Percentiles rank a stretch among this genome's conserved stretches.
phyloP scores from a whole-genome alignment of 2,888 invertebrate species.

The Melolontha melolontha region DNA sequence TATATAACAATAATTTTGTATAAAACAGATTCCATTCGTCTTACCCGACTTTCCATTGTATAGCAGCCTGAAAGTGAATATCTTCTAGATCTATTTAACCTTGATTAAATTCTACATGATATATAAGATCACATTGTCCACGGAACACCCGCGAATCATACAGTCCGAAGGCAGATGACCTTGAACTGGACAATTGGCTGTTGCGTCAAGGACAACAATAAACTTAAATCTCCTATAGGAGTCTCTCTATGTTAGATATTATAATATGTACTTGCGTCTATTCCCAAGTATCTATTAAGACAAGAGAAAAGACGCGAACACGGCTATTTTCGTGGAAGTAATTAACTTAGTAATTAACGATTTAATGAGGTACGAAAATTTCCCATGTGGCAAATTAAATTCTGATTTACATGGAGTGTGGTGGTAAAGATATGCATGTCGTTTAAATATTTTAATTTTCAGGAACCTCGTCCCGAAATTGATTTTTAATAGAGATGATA shows the following conservation, averaged over 20 bases:
- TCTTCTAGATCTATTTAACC: constrained; percentile 29
- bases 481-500: too few relatives aligned
- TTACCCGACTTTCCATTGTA: constrained; percentile 20
- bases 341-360: constrained; percentile 26
- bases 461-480: background rate
- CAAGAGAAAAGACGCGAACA: background rate
- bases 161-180: constrained; percentile 58
- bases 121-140: constrained; percentile 41
- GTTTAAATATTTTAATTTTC: too few relatives aligned
- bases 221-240: constrained; percentile 1
- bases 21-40: constrained; percentile 4
- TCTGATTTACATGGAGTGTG: background rate
- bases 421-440: too few relatives aligned
- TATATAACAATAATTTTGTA: too few relatives aligned
- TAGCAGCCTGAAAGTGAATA: constrained; percentile 25
- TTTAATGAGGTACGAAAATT: constrained; percentile 27
- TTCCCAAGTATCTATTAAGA: too few relatives aligned
- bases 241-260: constrained; percentile 9
- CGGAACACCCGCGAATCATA: constrained; percentile 57
- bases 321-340: constrained; percentile 20
- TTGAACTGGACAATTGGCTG: constrained; percentile 58
- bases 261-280: background rate
- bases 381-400: constrained; percentile 26
- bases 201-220: constrained; percentile 53
- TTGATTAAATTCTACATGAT: constrained; percentile 43